phyloP scores from a whole-genome alignment of 1,140 invertebrate species.

The Brachionus sp. region DNA sequence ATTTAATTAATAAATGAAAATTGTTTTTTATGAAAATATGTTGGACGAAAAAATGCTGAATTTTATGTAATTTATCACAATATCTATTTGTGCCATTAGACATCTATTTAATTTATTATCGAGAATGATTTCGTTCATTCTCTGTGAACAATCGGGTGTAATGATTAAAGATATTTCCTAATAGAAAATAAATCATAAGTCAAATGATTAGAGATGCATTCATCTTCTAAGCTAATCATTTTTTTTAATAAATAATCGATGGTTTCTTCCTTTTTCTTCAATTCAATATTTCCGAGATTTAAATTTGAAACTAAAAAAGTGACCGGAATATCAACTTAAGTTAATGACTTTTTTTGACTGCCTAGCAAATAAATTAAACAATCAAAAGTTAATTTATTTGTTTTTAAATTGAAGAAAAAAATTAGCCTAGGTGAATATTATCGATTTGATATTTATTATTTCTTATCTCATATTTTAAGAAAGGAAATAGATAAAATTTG shows the following conservation, averaged over 20 bases:
- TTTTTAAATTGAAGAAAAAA: neutral
- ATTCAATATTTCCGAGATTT: neutral
- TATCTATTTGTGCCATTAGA: neutral
- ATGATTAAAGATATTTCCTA: neutral
- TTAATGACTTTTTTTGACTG: neutral
- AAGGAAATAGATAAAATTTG: neutral
- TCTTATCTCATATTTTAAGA: neutral
- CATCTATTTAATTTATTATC: neutral
- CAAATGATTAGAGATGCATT: neutral
- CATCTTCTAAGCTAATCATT: neutral
- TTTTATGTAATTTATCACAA: neutral
- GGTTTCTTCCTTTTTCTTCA: neutral
- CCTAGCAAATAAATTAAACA: neutral
- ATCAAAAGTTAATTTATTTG: neutral
- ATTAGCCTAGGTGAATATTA: neutral
- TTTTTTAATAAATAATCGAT: conserved; percentile 6
- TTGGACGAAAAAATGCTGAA: neutral
- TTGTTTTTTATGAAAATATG: neutral
- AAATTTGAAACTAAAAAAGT: neutral
- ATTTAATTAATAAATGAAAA: neutral
- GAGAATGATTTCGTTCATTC: neutral
- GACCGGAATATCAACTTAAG: neutral
- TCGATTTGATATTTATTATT: neutral
- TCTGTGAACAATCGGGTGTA: neutral
- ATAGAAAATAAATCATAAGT: neutral